Evolutionary conservation across 2,888 invertebrate genomes (phyloP).

Genomic region (Heliconius sara): DNA sequence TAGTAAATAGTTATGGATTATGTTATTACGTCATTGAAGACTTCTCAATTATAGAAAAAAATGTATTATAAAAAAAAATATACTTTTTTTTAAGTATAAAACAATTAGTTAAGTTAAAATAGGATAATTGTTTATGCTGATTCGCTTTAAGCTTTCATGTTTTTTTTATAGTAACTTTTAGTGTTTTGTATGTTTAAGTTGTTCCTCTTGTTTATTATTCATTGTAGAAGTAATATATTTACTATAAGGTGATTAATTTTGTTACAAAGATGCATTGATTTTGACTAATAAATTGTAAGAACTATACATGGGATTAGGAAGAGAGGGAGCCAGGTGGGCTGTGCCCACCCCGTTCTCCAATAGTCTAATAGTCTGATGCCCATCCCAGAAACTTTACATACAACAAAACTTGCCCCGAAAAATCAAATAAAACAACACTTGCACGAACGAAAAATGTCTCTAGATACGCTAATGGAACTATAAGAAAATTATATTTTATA

Average conservation of each 20-base stretch:
- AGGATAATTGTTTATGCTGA: not conserved
- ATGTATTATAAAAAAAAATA: not conserved
- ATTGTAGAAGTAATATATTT: not conserved
- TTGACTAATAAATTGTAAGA: too few relatives aligned
- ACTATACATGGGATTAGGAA: not conserved
- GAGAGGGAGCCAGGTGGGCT: too few relatives aligned
- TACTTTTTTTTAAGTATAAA: not conserved
- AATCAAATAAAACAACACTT: too few relatives aligned
- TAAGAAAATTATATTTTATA: not conserved
- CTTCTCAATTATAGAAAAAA: not conserved
- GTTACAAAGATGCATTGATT: not conserved
- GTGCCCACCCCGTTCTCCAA: too few relatives aligned
- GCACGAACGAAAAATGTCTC: too few relatives aligned
- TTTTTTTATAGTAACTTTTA: not conserved
- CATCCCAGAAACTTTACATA: too few relatives aligned
- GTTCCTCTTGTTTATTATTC: not conserved
- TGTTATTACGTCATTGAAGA: not conserved
- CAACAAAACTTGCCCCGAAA: too few relatives aligned
- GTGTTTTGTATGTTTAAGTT: not conserved
- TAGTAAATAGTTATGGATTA: not conserved
- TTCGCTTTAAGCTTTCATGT: not conserved
- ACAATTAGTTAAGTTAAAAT: not conserved
- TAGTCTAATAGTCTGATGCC: too few relatives aligned
- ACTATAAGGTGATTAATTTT: too few relatives aligned
- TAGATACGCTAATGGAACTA: too few relatives aligned